Conservation (phyloP, 2,888 invertebrate species). For the Ectemnius continuus region DNA sequence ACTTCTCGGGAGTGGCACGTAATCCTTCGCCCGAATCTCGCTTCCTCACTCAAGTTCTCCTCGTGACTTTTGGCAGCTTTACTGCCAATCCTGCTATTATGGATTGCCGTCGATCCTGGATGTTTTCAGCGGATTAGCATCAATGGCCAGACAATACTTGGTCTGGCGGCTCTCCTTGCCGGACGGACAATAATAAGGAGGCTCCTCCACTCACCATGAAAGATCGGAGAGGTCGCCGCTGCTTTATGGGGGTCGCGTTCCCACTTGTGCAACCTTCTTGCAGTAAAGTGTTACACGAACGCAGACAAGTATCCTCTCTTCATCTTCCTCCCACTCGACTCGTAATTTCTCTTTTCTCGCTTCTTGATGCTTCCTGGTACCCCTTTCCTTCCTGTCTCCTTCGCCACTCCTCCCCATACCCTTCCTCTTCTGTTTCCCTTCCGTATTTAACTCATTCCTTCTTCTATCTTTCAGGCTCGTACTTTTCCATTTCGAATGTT, state of each 20-base stretch:
- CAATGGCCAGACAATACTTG: not conserved
- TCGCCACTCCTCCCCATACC: not conserved
- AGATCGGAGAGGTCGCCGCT: conserved; percentile 58
- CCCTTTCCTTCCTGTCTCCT: conserved; percentile 15
- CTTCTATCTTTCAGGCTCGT: not conserved
- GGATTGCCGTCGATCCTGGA: no score
- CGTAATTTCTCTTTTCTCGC: conserved; percentile 5
- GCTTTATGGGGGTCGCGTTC: conserved; percentile 64
- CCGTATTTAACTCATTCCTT: not conserved
- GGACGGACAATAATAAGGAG: conserved; percentile 49
- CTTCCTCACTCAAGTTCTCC: not conserved
- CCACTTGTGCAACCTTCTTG: conserved; percentile 60
- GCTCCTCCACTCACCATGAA: conserved; percentile 48
- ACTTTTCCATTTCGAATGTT: no score
- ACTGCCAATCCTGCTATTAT: no score
- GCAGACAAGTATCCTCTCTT: conserved; percentile 40
- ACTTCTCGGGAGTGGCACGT: no score
- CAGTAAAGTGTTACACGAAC: conserved; percentile 56
- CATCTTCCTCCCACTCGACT: not conserved
- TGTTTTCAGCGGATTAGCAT: not conserved
- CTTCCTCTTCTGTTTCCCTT: not conserved
- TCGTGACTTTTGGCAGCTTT: no score
- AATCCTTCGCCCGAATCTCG: not conserved
- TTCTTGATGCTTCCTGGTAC: conserved; percentile 2
- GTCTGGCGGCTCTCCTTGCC: conserved; percentile 28